These are phyloP conservation scores for Vireo altiloquus DNA, from an alignment of 2,113 vertebrate species.

Conservation along the genomic window DNA sequence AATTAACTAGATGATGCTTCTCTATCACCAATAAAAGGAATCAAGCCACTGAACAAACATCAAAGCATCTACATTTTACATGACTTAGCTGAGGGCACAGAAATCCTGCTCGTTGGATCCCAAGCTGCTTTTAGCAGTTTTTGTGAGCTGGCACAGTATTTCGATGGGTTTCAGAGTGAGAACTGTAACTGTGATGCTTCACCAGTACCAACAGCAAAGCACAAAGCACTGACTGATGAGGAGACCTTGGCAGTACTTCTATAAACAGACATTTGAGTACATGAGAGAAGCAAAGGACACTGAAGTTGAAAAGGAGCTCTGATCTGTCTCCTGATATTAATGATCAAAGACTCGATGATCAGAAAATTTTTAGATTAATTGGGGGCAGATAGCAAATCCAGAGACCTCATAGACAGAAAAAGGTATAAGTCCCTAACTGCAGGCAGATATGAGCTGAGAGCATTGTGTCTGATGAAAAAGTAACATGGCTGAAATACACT, in stretches of 20 bases:
- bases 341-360: background rate
- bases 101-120: background rate
- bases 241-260: background rate
- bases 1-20: background rate
- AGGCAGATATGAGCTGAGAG: background rate
- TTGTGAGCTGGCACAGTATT: background rate
- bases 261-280: background rate
- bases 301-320: background rate
- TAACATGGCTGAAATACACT: background rate
- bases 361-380: background rate
- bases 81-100: background rate
- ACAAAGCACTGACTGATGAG: background rate
- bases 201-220: background rate
- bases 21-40: background rate
- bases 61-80: background rate
- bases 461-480: background rate
- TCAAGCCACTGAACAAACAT: background rate
- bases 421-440: fast-evolving
- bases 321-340: background rate
- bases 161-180: background rate
- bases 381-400: background rate
- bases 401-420: background rate
- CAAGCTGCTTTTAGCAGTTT: background rate
- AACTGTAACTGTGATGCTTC: background rate
- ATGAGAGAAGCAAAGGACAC: background rate